A percentile compares a stretch with the other conserved stretches of the same genome.
These are phyloP conservation scores for Agrotis ipsilon DNA, from an alignment of 2,888 invertebrate genomes.

Conservation along the genomic window DNA sequence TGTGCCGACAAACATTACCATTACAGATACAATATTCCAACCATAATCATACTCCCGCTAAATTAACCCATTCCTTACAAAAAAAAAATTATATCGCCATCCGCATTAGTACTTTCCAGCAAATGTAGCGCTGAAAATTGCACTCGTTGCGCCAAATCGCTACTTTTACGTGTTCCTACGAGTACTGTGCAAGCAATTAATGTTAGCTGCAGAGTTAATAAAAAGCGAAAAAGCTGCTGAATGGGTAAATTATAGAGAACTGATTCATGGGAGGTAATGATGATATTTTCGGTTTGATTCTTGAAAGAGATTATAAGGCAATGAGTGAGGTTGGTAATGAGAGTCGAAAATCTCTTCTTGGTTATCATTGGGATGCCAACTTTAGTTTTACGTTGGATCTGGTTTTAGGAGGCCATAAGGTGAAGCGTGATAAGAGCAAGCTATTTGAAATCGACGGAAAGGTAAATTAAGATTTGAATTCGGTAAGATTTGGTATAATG, in stretches of 20 bases:
- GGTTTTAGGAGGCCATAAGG: not conserved
- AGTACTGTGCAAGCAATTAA: conserved; percentile 61
- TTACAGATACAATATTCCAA: not conserved
- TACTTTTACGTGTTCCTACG: conserved; percentile 57
- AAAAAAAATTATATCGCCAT: conserved; percentile 42
- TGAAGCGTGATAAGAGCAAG: not conserved
- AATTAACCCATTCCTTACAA: conserved; percentile 23
- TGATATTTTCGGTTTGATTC: conserved; percentile 49
- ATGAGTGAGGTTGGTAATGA: conserved; percentile 25
- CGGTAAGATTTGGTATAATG: not conserved
- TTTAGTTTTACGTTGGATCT: conserved; percentile 7
- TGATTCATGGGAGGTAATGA: conserved; percentile 39
- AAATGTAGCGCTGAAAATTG: conserved; percentile 60
- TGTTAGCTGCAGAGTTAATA: conserved; percentile 60
- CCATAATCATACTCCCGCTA: not conserved
- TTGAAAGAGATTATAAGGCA: conserved; percentile 27
- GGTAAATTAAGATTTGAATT: not conserved
- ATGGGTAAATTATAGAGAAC: conserved; percentile 45
- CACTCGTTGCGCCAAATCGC: conserved; percentile 65
- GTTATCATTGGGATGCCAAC: conserved; percentile 36
- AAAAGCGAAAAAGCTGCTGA: conserved; percentile 57
- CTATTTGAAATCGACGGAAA: not conserved
- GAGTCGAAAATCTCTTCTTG: conserved; percentile 31
- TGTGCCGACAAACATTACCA: too few species aligned
- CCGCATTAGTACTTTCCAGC: conserved; percentile 52